Conservation (phyloP, 2,113 vertebrate species). For the Calidris pygmaea region DNA sequence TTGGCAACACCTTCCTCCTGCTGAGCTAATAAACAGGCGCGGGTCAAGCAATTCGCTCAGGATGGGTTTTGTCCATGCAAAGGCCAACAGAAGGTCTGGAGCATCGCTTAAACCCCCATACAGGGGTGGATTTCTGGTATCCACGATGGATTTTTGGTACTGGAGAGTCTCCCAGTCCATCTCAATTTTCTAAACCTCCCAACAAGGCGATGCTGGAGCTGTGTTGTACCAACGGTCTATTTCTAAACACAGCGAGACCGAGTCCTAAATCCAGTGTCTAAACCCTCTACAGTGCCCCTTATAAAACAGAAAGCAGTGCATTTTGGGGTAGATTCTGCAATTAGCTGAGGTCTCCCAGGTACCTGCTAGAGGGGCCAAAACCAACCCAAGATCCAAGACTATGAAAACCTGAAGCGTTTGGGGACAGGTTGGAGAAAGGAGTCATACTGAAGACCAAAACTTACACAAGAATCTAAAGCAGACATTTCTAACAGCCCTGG, state of each 20-base stretch:
- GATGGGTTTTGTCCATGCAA: background rate
- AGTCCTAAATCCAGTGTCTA: background rate
- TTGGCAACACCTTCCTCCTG: background rate
- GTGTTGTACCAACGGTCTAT: rapidly evolving
- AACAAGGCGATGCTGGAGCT: background rate
- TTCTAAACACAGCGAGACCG: background rate
- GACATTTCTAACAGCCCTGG: background rate
- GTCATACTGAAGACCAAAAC: background rate
- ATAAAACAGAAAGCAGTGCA: background rate
- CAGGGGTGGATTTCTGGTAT: background rate
- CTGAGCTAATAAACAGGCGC: background rate
- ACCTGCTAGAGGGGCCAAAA: background rate
- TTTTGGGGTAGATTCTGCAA: background rate
- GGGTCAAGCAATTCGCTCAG: background rate
- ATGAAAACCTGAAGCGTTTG: rapidly evolving
- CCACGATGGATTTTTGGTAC: background rate
- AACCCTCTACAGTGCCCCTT: background rate
- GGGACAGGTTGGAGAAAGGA: rapidly evolving
- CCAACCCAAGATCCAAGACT: background rate
- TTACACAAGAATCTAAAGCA: background rate
- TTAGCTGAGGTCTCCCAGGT: background rate
- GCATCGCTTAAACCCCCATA: background rate
- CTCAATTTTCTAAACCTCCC: background rate
- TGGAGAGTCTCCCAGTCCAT: background rate
- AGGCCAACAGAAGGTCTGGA: background rate